These are phyloP conservation scores for Pemphigus obesinymphae DNA, from an alignment of 1,140 invertebrate genomes.

Conservation along the genomic window DNA sequence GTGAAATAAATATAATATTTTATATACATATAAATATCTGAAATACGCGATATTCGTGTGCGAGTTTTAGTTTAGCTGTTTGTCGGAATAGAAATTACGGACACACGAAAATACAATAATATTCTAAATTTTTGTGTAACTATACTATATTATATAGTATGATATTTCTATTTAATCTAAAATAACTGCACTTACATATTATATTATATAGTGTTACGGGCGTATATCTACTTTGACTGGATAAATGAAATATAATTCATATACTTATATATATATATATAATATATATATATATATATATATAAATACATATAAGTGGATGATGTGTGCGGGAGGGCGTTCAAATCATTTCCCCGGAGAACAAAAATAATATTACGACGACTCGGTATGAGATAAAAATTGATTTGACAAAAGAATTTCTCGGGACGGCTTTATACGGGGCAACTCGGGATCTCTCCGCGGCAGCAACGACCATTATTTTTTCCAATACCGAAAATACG, in stretches of 20 bases:
- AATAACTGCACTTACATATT: not conserved
- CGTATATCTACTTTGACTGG: not conserved
- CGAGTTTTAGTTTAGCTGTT: not conserved
- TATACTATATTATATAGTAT: no score
- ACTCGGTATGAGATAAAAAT: not conserved
- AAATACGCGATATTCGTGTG: not conserved
- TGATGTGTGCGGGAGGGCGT: no score
- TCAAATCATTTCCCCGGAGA: not conserved
- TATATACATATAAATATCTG: not conserved
- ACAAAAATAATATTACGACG: not conserved
- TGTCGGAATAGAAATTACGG: not conserved
- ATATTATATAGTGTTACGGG: no score
- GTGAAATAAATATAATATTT: not conserved
- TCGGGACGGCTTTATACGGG: not conserved
- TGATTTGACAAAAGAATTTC: slow-evolving; percentile 6
- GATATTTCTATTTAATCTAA: not conserved
- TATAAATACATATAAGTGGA: no score
- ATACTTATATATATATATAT: not conserved
- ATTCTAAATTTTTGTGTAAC: not conserved
- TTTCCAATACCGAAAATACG: not conserved
- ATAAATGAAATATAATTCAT: not conserved
- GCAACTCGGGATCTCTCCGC: not conserved
- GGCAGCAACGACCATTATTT: not conserved
- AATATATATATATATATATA: not conserved
- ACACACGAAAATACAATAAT: not conserved